Percentiles rank a stretch among this genome's conserved stretches.
Evolutionary conservation across 2,888 invertebrate genomes (phyloP).

Genomic region (Pheosia tremula): DNA sequence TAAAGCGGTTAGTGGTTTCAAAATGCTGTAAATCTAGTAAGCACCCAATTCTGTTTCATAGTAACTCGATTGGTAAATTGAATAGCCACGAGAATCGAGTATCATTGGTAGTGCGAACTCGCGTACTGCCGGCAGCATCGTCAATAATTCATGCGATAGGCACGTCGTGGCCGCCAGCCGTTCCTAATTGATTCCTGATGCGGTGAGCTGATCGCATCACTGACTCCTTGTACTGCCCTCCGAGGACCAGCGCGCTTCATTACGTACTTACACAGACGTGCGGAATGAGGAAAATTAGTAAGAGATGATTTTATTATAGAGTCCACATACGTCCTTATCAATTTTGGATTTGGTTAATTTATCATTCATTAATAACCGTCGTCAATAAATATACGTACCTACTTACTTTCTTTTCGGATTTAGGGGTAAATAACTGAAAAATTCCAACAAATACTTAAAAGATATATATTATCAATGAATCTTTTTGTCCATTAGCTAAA

Average conservation of each 20-base stretch:
- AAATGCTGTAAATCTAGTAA: constrained; percentile 1
- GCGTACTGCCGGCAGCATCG: constrained; percentile 60
- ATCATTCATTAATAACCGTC: neutral
- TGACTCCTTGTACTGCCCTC: constrained; percentile 77
- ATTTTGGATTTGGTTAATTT: neutral
- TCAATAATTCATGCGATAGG: constrained; percentile 83
- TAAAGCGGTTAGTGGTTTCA: neutral
- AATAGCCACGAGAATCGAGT: constrained; percentile 56
- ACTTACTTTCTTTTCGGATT: no score
- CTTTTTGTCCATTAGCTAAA: no score
- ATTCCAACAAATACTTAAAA: no score
- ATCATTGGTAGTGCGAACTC: constrained; percentile 48
- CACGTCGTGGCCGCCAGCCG: constrained; percentile 78
- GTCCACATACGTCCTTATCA: constrained; percentile 26
- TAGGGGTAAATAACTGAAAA: no score
- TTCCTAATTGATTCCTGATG: constrained; percentile 83
- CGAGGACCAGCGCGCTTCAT: constrained; percentile 75
- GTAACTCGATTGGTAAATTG: constrained; percentile 40
- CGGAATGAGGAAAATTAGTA: constrained; percentile 56
- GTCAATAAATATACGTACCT: neutral
- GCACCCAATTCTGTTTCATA: constrained; percentile 29
- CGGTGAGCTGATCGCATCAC: constrained; percentile 80
- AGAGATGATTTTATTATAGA: constrained; percentile 49
- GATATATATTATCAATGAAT: no score
- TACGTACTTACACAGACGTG: constrained; percentile 69